Base-by-base conservation (phyloP, 1,140 invertebrate genomes). In the Cherax quadricarinatus region DNA sequence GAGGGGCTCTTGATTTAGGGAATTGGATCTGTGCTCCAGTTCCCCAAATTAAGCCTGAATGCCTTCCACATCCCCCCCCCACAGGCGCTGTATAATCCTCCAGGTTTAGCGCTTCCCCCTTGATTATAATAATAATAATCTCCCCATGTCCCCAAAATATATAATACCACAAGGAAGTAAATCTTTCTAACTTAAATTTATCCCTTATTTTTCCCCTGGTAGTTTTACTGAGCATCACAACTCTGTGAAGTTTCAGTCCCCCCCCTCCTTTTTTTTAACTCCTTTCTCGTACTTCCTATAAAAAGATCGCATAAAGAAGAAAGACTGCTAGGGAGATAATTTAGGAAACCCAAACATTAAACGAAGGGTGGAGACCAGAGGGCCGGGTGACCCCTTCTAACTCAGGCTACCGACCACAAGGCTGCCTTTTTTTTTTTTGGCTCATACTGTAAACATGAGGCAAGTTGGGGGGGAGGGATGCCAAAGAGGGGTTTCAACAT, bases 361-460 rank as follows among this genome's bases (percentile, higher is more conserved):
- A 60, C 18, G 24, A 21, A 83, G 81, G 16, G 24, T 14, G n/a
- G 30, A 14, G 53, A 60, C 6, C 3, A 30, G 81, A n/a, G 51
- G 51, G 18, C 24, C 12, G 81, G 24, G 81, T 9, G n/a, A 48
- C n/a, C 21, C 57, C 81, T 83, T 57, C 51, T 83, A 60, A 18
- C 57, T 7, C 81, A 12, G 14, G 51, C 81, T 83, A 48, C 51
- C 57, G 51, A 60, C 81, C 81, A 83, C 81, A 53, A 24, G 53
- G 49, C 70, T 3, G 81, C 5, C 12, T 83, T 83, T 83, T 83
- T 60, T 83, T 4, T 57, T 9, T 57, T 9, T 9, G 53, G 81
- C 51, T 83, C 81, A 53, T 57, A 83, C 53, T 24, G 81, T 83
- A 83, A 83, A 83, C 81, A 83, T 49, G 51, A 83, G 81, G 81